These are phyloP conservation scores for Drosophila insularis DNA, from an alignment of 1,140 invertebrate species.

Conservation along the genomic window DNA sequence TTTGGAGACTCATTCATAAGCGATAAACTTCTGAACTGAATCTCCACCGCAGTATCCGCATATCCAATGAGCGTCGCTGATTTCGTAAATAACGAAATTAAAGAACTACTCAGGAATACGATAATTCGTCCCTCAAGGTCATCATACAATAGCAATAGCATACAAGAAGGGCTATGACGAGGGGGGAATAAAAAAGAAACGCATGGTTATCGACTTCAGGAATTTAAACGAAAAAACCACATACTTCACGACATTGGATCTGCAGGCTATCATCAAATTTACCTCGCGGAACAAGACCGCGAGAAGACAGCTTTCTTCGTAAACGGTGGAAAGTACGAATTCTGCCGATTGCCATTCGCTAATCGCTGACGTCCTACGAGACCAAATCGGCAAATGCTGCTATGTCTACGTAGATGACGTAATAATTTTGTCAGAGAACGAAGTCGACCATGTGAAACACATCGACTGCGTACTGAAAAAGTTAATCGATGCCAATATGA, in stretches of 20 bases:
- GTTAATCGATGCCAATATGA: too few species aligned
- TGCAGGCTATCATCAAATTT: conserved; percentile 1
- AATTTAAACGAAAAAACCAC: not conserved
- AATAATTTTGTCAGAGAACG: not conserved
- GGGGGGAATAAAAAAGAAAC: not conserved
- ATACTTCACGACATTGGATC: conserved; percentile 8
- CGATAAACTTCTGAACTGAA: not conserved
- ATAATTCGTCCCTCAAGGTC: not conserved
- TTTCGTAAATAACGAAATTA: not conserved
- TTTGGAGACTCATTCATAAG: too few species aligned
- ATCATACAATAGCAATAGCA: not conserved
- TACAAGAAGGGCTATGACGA: not conserved
- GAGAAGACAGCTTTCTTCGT: not conserved
- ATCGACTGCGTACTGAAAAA: not conserved
- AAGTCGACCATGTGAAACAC: not conserved
- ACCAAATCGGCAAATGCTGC: not conserved
- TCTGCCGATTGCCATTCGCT: not conserved
- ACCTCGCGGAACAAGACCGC: not conserved
- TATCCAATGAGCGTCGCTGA: not conserved
- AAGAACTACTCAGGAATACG: not conserved
- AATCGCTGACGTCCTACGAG: not conserved
- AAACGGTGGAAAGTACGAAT: conserved; percentile 6
- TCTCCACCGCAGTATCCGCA: not conserved
- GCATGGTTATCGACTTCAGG: not conserved
- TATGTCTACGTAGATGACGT: not conserved